A percentile compares a stretch with the other conserved stretches of the same genome.
Conservation (phyloP, 2,797 vertebrate genomes). For the Leuciscus waleckii region DNA sequence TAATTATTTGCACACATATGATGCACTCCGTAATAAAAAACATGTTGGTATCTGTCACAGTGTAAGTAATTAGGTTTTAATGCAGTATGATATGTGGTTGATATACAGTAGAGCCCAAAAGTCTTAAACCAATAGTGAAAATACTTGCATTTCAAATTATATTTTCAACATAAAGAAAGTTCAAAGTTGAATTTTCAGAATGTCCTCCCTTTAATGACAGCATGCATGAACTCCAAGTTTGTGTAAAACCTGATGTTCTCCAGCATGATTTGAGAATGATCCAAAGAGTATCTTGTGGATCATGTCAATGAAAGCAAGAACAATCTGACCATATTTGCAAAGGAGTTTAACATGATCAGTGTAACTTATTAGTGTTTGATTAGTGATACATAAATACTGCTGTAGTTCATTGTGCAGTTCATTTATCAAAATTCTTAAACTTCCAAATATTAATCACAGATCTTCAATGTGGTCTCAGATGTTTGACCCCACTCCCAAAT, state of each 20-base stretch:
- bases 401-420: background rate
- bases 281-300: background rate
- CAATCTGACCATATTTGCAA: background rate
- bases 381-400: background rate
- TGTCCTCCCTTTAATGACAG: background rate
- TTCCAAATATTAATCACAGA: background rate
- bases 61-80: constrained; percentile 21
- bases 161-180: background rate
- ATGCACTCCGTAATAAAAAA: constrained; percentile 2
- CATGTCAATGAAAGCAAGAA: background rate
- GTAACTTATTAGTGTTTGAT: background rate
- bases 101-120: background rate
- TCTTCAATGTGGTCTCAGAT: background rate
- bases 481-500: background rate
- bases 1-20: constrained; percentile 37
- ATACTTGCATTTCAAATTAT: background rate
- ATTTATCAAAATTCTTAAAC: background rate
- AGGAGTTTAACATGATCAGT: background rate
- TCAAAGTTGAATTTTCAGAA: background rate
- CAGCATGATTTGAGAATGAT: background rate
- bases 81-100: constrained; percentile 3
- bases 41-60: constrained; percentile 10
- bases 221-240: background rate
- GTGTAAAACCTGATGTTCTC: background rate
- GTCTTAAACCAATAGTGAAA: background rate